phyloP scores from a whole-genome alignment of 92 coral and sea anemone genomes.

The Palythoa grandis region DNA sequence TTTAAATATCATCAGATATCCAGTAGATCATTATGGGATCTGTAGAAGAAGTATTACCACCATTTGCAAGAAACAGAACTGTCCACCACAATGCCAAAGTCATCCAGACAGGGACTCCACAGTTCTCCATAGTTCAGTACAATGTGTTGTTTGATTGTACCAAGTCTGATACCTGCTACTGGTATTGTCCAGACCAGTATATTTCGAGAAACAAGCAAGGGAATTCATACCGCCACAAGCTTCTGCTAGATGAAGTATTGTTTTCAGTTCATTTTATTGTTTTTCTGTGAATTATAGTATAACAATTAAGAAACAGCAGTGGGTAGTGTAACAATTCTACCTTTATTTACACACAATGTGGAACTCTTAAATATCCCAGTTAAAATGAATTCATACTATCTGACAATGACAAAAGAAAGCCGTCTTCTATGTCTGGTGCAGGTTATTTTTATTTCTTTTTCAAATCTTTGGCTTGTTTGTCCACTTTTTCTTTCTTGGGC shows the following conservation, averaged over 20 bases:
- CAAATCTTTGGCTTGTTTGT: too few species aligned
- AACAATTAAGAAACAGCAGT: neutral
- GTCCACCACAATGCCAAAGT: neutral
- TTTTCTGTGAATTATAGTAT: too few species aligned
- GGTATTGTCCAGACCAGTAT: conserved; percentile 27
- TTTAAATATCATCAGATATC: too few species aligned
- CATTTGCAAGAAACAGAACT: conserved; percentile 4
- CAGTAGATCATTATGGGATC: neutral
- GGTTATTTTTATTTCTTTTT: too few species aligned
- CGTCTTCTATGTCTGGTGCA: too few species aligned
- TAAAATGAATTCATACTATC: too few species aligned
- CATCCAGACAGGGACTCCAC: neutral
- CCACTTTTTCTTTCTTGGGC: too few species aligned
- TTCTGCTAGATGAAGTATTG: conserved; percentile 17
- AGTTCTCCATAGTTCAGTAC: conserved; percentile 28
- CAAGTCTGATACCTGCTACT: neutral
- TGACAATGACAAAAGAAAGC: too few species aligned
- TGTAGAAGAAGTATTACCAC: neutral
- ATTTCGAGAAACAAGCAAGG: neutral
- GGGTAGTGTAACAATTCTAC: neutral
- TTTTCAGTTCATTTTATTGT: neutral
- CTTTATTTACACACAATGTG: neutral
- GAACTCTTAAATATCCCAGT: too few species aligned
- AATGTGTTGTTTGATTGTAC: conserved; percentile 10
- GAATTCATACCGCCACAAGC: conserved; percentile 4